Evolutionary conservation across 2,888 invertebrate species (phyloP), one percentile per base, ranked within the genome.

Genomic region (Andrena chrysosceles): DNA sequence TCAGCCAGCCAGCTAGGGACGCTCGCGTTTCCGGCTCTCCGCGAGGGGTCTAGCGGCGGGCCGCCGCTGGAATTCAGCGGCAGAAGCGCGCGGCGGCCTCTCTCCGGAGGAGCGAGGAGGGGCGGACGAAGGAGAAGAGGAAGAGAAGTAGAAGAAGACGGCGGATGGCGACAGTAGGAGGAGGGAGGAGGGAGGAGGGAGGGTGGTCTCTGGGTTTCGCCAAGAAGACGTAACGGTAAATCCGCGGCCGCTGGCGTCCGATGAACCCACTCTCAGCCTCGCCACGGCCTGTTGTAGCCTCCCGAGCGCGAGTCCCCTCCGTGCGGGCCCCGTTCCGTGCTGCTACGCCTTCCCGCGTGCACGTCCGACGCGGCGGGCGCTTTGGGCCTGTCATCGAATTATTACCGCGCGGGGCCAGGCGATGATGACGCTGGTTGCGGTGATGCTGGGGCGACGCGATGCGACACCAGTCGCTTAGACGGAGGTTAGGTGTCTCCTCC

Each of bases 181-280:
- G 75, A 72, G 67, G 69, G 72, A 76, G 75, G 62, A 70, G 42
- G 69, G 72, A 73, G 75, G 54, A 70, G 42, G 81, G 56, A 80
- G 76, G 84, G 86, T 89, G 87, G 87, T 87, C 89, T 88, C 87
- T 89, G 91, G 91, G 93, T 93, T 93, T 93, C 91, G 93, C 93
- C 93, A 93, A 93, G 93, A 93, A 93, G 92, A 92, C 86, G 87
- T 93, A 94, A 94, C 94, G 94, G 94, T 94, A 94, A 91, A 93
- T 91, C 93, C 91, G 93, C 94, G 94, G 94, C 94, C 94, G 94
- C 91, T 90, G 92, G 93, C 93, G 94, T 94, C 94, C 94, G 94
- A 94, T 94, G 94, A 94, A 93, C 94, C 93, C 93, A 92, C 93
- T 91, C 93, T 91, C 90, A 91, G 90, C 90, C 87, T 85, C 88